Conservation (phyloP, 2,888 invertebrate genomes). For the Metacarcinus magister region DNA sequence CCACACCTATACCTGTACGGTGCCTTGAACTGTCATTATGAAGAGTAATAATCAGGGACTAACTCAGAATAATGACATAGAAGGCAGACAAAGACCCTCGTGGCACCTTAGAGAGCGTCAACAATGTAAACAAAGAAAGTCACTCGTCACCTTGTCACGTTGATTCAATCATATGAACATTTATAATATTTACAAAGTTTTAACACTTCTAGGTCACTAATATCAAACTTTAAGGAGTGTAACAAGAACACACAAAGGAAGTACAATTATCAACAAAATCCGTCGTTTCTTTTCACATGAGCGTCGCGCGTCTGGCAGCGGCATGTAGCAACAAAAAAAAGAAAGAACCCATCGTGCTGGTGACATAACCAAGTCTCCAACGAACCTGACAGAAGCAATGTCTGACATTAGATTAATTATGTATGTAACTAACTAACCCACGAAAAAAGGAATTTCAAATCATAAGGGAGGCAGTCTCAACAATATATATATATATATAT, state of each 20-base stretch:
- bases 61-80: background rate
- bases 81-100: background rate
- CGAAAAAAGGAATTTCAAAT: background rate
- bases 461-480: background rate
- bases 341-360: background rate
- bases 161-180: background rate
- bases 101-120: background rate
- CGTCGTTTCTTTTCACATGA: background rate
- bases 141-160: background rate
- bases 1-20: background rate
- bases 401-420: background rate
- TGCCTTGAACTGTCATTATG: background rate
- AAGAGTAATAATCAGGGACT: background rate
- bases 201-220: background rate
- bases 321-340: background rate
- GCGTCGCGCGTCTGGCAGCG: background rate
- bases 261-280: background rate
- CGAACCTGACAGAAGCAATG: background rate
- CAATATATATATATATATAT: no score
- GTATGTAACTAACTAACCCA: background rate
- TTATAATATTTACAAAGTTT: background rate
- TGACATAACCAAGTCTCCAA: background rate
- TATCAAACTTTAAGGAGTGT: background rate
- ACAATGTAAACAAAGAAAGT: background rate
- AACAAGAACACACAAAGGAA: background rate